Base-by-base conservation (phyloP, 2,113 vertebrate genomes). In the Xiphophorus hellerii region DNA sequence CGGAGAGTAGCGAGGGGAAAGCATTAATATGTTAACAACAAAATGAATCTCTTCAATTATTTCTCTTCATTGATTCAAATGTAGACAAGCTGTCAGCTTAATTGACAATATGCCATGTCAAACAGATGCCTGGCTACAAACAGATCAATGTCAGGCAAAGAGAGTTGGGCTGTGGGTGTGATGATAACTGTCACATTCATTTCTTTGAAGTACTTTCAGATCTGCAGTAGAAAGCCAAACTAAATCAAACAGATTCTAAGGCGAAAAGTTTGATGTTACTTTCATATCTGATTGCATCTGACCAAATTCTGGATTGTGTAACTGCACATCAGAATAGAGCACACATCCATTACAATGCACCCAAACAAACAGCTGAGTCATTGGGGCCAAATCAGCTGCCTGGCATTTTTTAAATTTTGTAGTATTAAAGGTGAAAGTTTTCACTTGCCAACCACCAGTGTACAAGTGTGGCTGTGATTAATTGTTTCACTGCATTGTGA, bases 361-460 rank as follows among this genome's bases (percentile, higher is more conserved):
- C 44, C 31, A 17, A 37, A 44, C 13, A 70, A 25, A 25, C 30
- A 76, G 33, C 62, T 3, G 17, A 66, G 25, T 54, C 48, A 72
- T 29, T 22, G 54, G 22, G 35, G 27, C 42, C 44, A 74, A 74
- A 58, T n/a, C 5, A 62, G 20, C 62, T 66, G 48, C 30, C 54
- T 58, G 7, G n/a, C 15, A n/a, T 6, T 25, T 58, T 58, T 58
- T 58, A 11, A 3, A 22, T n/a, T 58, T 58, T 58, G 22, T 11
- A 31, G 33, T 64, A 22, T 20, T 64, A 7, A 64, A 33, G 30
- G 5, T 22, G 14, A 64, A 31, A 12, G 67, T 69, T 30, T 15
- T 5, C 68, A 69, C 48, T 69, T 30, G 42, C 39, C 27, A 20
- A 37, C 58, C 60, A 76, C 64, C 72, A 63, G 22, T 66, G 42